phyloP scores from a whole-genome alignment of 2,888 invertebrate species.

The Ceramica pisi region DNA sequence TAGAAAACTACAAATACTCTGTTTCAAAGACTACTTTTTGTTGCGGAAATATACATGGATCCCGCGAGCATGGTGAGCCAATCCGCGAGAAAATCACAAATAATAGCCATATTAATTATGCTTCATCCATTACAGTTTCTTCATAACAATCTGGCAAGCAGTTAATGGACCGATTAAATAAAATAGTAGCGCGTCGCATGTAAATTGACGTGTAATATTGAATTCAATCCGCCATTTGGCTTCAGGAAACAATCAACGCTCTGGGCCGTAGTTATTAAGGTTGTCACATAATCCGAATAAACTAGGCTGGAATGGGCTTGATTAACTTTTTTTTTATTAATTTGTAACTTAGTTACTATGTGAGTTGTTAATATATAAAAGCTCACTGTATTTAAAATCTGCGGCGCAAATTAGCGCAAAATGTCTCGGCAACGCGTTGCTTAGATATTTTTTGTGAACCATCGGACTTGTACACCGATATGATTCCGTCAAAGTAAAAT shows the following conservation, averaged over 20 bases:
- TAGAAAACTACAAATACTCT: too few species aligned
- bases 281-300: background rate
- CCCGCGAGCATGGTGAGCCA: too few species aligned
- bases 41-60: background rate
- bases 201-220: constrained; percentile 72
- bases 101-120: constrained; percentile 1
- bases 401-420: too few species aligned
- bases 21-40: background rate
- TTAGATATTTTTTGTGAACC: too few species aligned
- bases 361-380: too few species aligned
- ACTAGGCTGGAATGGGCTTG: background rate
- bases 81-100: background rate
- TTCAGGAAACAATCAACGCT: constrained; percentile 67
- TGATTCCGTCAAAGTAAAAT: too few species aligned
- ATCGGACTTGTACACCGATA: too few species aligned
- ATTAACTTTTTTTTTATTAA: background rate
- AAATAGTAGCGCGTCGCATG: constrained; percentile 61
- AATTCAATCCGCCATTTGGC: constrained; percentile 73
- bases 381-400: too few species aligned
- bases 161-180: constrained; percentile 48
- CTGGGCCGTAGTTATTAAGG: constrained; percentile 24
- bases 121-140: constrained; percentile 5
- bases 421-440: too few species aligned
- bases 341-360: background rate
- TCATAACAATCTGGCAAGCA: constrained; percentile 33